A percentile compares a stretch with the other conserved stretches of the same genome.
Evolutionary conservation across 1,140 invertebrate species (phyloP).

Genomic region (Drosophila mojavensis): DNA sequence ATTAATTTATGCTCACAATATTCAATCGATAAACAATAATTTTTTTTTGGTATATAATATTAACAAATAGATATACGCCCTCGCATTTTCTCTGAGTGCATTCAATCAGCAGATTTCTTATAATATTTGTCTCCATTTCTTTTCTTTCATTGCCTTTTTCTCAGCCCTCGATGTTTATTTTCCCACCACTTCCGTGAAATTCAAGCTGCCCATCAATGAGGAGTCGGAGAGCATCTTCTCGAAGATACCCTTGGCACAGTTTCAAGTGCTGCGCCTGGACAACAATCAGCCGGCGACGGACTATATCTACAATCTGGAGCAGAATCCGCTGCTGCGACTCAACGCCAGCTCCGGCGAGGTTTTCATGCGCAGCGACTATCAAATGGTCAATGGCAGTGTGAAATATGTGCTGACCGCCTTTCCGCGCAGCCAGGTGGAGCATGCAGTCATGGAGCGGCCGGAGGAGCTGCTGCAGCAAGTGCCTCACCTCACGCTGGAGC

Average conservation of each 20-base stretch:
- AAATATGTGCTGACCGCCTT: constrained; percentile 68
- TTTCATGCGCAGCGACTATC: constrained; percentile 69
- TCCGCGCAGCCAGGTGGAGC: constrained; percentile 33
- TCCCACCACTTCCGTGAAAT: constrained; percentile 72
- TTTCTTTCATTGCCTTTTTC: constrained; percentile 29
- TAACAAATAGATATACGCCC: too few relatives aligned
- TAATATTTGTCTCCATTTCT: constrained; percentile 4
- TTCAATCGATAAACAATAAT: too few relatives aligned
- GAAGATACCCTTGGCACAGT: constrained; percentile 78
- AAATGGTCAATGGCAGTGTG: constrained; percentile 40
- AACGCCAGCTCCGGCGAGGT: constrained; percentile 73
- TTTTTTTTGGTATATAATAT: too few relatives aligned
- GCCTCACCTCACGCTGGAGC: constrained; percentile 65
- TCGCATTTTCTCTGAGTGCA: neutral
- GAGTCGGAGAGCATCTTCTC: constrained; percentile 81
- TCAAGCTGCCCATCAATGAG: constrained; percentile 79
- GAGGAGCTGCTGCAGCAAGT: constrained; percentile 49
- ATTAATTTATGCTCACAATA: too few relatives aligned
- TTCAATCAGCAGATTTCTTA: constrained; percentile 31
- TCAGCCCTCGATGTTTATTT: constrained; percentile 78
- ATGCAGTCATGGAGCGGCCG: neutral
- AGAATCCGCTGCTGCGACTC: constrained; percentile 65
- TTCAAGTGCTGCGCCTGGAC: constrained; percentile 66
- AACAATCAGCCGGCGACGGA: constrained; percentile 64
- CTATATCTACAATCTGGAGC: constrained; percentile 75